A percentile compares a stretch with the other conserved stretches of the same genome.
phyloP scores from a whole-genome alignment of 2,113 vertebrate species.

The Dasypus novemcinctus region DNA sequence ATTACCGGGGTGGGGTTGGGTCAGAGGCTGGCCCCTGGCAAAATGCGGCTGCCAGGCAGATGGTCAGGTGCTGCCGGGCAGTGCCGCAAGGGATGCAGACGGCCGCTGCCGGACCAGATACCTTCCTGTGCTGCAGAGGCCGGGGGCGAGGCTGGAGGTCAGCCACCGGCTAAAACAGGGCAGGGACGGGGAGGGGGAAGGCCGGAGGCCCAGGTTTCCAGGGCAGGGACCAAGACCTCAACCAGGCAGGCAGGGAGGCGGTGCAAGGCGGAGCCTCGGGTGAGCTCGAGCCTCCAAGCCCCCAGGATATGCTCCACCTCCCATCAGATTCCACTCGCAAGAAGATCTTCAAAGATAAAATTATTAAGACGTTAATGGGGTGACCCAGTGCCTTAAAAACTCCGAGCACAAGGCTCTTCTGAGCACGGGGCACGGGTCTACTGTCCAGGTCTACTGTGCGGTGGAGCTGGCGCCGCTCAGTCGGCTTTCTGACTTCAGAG shows the following conservation, averaged over 20 bases:
- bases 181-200: rapidly evolving
- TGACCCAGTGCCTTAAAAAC: background rate
- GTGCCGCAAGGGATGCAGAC: rapidly evolving
- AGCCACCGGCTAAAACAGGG: rapidly evolving
- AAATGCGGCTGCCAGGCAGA: rapidly evolving
- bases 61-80: rapidly evolving
- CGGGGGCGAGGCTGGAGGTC: background rate
- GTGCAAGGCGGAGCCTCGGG: rapidly evolving
- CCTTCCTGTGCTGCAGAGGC: background rate
- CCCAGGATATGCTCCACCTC: too few relatives aligned
- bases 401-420: too few relatives aligned
- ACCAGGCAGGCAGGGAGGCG: rapidly evolving
- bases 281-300: rapidly evolving
- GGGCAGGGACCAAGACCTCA: background rate
- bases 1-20: too few relatives aligned
- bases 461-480: rapidly evolving
- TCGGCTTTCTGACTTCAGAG: rapidly evolving
- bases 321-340: background rate
- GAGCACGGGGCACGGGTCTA: rapidly evolving
- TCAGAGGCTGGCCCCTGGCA: background rate
- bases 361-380: background rate
- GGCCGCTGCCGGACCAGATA: rapidly evolving
- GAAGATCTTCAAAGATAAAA: rapidly evolving
- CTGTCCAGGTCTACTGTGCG: rapidly evolving
- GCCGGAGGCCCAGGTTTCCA: too few relatives aligned